Evolutionary conservation across 2,113 vertebrate genomes (phyloP).

Genomic region (Cyphomyrus discorhynchus): DNA sequence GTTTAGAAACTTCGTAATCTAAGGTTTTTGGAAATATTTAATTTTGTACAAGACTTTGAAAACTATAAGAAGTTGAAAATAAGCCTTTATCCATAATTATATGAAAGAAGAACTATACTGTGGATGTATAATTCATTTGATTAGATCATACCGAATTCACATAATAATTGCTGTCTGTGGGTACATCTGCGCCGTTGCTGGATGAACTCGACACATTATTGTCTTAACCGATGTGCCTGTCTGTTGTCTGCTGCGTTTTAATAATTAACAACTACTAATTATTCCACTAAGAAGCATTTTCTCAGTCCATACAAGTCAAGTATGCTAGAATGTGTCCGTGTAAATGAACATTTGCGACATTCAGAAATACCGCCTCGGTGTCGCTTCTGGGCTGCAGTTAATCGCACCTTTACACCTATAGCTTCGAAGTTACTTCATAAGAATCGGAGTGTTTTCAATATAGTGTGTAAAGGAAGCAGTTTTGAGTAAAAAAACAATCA

Average conservation of each 20-base stretch:
- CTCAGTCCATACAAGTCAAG: not conserved
- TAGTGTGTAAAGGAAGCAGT: not conserved
- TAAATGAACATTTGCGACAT: slow-evolving; percentile 32
- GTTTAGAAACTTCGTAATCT: not conserved
- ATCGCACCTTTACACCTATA: not conserved
- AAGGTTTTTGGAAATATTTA: not conserved
- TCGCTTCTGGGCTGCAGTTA: not conserved
- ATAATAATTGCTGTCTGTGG: slow-evolving; percentile 58
- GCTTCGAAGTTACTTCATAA: not conserved
- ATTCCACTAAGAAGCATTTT: not conserved
- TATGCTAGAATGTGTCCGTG: not conserved
- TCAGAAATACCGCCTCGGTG: slow-evolving; percentile 22
- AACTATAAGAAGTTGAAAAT: slow-evolving; percentile 26
- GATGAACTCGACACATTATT: slow-evolving; percentile 46
- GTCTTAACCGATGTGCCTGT: slow-evolving; percentile 61
- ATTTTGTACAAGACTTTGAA: not conserved
- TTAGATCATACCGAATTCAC: slow-evolving; percentile 61
- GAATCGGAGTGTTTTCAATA: not conserved
- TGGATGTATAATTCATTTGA: slow-evolving; percentile 61
- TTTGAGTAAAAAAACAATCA: not conserved
- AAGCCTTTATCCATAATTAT: slow-evolving; percentile 36
- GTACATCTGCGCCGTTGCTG: slow-evolving; percentile 49
- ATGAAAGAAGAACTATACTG: slow-evolving; percentile 60
- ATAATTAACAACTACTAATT: not conserved
- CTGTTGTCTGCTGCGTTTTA: slow-evolving; percentile 48